Evolutionary conservation across 2,888 invertebrate genomes (phyloP).

Genomic region (Aphidoletes aphidimyza): DNA sequence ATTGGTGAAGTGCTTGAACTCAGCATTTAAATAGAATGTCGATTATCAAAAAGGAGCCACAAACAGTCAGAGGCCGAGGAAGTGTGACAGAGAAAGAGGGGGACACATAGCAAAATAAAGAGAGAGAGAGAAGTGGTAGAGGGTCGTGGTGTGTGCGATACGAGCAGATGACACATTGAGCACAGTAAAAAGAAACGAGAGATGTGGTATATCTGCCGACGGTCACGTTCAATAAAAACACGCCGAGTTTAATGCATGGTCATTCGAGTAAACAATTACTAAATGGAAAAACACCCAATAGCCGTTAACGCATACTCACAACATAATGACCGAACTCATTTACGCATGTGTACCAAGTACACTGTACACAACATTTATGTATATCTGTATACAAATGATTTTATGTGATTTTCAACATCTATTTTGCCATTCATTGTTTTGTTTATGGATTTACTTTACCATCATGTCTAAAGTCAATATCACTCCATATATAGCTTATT

Average conservation of each 20-base stretch:
- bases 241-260: background rate
- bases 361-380: too few species aligned
- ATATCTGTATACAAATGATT: background rate
- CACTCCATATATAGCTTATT: too few species aligned
- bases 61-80: too few species aligned
- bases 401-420: background rate
- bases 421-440: background rate
- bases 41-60: background rate
- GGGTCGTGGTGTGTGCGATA: background rate
- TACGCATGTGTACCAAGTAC: too few species aligned
- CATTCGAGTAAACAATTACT: background rate
- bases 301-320: background rate
- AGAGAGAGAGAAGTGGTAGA: background rate
- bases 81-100: too few species aligned
- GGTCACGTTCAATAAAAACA: conserved; percentile 41
- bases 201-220: conserved; percentile 14
- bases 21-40: background rate
- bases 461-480: background rate
- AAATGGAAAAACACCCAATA: background rate
- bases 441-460: background rate
- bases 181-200: background rate
- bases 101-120: too few species aligned
- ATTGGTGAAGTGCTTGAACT: conserved; percentile 25
- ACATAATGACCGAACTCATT: background rate
- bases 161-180: background rate